Evolutionary conservation across 2,797 vertebrate genomes (phyloP), one percentile per base, ranked within the genome.

Genomic region (Onychomys leucogaster): DNA sequence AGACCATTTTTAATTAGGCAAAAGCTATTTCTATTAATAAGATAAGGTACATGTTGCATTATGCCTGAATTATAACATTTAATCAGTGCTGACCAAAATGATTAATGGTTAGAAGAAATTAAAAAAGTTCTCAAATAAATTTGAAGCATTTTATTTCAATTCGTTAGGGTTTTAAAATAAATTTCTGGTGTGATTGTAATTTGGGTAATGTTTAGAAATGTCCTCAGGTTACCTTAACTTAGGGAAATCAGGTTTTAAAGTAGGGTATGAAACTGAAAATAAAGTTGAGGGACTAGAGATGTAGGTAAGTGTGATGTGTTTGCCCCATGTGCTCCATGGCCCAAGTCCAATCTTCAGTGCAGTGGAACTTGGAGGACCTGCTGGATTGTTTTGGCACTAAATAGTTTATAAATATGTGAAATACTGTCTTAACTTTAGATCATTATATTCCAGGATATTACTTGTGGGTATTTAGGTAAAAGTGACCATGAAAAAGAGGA

Each of bases 21-120:
- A 93, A 89, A 91, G 84, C 7, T 78, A 67, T 77, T 89, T 94
- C 19, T 94, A 17, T 93, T 84, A 92, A 77, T 49, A 71, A 94
- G 46, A 94, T 55, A 82, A 94, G 63, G 91, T 37, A 41, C 69
- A 89, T 14, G 5, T 73, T 67, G 12, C 10, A 63, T 63, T 89
- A 49, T 83, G 19, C 63, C 34, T 69, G 32, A 67, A 65, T 77
- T 92, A 55, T 5, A 81, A 43, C 23, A n/a, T 46, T 90, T 69
- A 84, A 91, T 89, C 87, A 95, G 25, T 17, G 59, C 29, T 34
- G 32, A 89, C 34, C 27, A 89, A 89, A 73, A 75, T 81, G 69
- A 92, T 90, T 89, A 87, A n/a, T 46, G 6, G 21, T 17, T 91
- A 71, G 81, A 29, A 78, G 11, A 91, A 93, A 59, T 85, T 82